phyloP scores from a whole-genome alignment of 2,797 vertebrate species.

The Nyctibius grandis region DNA sequence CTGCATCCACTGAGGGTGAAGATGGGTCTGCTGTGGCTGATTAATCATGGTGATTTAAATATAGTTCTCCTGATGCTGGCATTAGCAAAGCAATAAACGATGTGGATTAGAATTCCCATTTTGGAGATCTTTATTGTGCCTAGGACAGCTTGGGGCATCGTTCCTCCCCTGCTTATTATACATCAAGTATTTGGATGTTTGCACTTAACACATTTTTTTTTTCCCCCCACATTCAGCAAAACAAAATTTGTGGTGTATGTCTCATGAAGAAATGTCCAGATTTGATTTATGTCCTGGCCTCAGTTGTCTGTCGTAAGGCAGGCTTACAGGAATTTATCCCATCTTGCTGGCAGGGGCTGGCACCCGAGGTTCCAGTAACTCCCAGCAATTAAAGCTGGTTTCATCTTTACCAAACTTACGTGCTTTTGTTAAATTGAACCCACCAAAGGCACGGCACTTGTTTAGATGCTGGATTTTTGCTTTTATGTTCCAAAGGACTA shows the following conservation, averaged over 20 bases:
- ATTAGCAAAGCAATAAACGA: not conserved
- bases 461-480: not conserved
- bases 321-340: not conserved
- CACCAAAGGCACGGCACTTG: not conserved
- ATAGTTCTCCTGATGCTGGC: conserved; percentile 7
- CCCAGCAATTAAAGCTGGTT: not conserved
- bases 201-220: not conserved
- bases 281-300: conserved; percentile 6
- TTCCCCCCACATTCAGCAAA: not conserved
- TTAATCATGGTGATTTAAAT: conserved; percentile 31
- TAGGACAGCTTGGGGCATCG: not conserved
- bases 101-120: not conserved
- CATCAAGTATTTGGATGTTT: not conserved
- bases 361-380: not conserved
- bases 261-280: not conserved
- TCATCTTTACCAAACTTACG: not conserved
- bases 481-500: not conserved
- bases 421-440: not conserved
- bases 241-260: not conserved
- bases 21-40: not conserved
- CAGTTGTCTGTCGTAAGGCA: not conserved
- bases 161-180: not conserved
- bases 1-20: not conserved
- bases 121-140: not conserved
- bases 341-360: not conserved